Conservation (phyloP, 2,113 vertebrate genomes). For the Festucalex cinctus region DNA sequence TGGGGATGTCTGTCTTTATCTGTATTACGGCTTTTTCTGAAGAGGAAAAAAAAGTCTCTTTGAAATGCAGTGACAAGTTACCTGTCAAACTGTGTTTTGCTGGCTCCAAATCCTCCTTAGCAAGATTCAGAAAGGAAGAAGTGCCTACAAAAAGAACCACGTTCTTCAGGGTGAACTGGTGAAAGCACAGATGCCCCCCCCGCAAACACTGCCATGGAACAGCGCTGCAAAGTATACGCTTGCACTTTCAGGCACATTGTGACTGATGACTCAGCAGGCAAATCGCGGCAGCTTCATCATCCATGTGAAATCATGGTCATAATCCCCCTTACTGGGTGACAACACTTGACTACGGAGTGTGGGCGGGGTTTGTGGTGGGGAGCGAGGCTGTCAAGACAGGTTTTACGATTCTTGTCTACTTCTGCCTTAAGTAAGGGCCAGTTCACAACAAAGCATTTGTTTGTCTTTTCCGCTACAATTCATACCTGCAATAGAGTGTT, state of each 20-base stretch:
- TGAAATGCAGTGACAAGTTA: conserved; percentile 31
- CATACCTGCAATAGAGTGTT: background rate
- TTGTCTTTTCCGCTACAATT: background rate
- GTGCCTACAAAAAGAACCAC: background rate
- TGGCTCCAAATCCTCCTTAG: background rate
- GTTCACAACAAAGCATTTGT: background rate
- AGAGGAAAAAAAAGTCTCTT: conserved; percentile 23
- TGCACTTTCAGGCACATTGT: conserved; percentile 19
- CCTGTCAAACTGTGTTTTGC: background rate
- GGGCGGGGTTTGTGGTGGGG: background rate
- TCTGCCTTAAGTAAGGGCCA: background rate
- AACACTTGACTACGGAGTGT: background rate
- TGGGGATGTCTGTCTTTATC: conserved; percentile 21
- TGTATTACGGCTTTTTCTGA: conserved; percentile 20
- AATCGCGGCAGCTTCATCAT: conserved; percentile 46
- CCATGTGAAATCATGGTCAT: conserved; percentile 25
- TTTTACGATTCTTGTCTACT: background rate
- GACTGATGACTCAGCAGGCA: conserved; percentile 50
- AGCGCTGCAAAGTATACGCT: conserved; percentile 30
- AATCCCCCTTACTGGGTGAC: conserved; percentile 41
- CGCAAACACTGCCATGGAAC: background rate
- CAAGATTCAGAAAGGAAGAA: background rate
- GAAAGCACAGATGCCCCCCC: background rate
- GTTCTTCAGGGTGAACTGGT: background rate
- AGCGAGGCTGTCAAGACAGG: background rate